These are phyloP conservation scores for Drosophila sproati DNA, from an alignment of 1,140 invertebrate genomes.

Conservation along the genomic window DNA sequence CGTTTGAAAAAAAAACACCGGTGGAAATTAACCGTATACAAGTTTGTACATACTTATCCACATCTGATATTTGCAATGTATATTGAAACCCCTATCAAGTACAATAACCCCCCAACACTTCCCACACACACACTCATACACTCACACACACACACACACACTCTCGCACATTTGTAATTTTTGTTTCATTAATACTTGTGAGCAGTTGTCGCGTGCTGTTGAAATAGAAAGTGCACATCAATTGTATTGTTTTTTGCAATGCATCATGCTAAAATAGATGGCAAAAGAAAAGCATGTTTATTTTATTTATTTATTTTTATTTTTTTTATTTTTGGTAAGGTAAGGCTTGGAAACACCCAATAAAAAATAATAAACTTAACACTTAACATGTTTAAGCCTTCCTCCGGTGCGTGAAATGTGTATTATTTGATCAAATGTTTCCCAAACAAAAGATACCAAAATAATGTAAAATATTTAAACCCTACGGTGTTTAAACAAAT, in stretches of 20 bases:
- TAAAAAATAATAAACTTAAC: no score
- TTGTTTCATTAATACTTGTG: constrained; percentile 13
- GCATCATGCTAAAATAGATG: not conserved
- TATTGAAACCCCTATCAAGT: constrained; percentile 18
- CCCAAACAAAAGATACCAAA: no score
- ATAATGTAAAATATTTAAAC: no score
- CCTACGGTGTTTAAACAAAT: no score
- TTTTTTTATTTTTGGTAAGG: no score
- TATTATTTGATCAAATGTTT: no score
- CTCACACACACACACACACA: not conserved
- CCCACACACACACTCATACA: not conserved
- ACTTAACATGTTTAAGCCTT: no score
- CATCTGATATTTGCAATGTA: not conserved
- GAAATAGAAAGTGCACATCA: constrained; percentile 74
- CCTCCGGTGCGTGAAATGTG: no score
- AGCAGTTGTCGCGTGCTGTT: constrained; percentile 60
- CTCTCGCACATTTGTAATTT: constrained; percentile 24
- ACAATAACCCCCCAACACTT: constrained; percentile 14
- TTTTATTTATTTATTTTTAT: no score
- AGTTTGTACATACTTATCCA: not conserved
- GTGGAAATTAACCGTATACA: constrained; percentile 9
- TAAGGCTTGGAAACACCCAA: no score
- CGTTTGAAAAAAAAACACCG: not conserved
- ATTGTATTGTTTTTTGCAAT: constrained; percentile 63
- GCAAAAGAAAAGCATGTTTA: not conserved